A percentile compares a stretch with the other conserved stretches of the same genome.
Evolutionary conservation across 2,797 vertebrate genomes (phyloP).

Genomic region (Brachyrhaphis roseni): DNA sequence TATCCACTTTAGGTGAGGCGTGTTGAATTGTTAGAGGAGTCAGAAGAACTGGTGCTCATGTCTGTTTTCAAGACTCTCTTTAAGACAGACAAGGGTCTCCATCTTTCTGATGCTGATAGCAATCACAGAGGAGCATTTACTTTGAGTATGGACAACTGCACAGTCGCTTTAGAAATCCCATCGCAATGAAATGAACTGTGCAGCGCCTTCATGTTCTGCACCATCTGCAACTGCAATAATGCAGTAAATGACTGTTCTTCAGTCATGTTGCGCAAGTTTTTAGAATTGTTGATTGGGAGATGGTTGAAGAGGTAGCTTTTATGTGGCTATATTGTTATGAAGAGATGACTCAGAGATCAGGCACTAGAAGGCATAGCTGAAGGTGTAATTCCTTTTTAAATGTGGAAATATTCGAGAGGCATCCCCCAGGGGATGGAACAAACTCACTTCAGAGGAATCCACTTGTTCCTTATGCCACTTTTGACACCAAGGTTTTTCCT

Average conservation of each 20-base stretch:
- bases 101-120: background rate
- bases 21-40: background rate
- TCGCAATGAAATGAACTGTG: background rate
- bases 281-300: background rate
- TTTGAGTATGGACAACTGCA: background rate
- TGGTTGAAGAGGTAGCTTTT: background rate
- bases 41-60: background rate
- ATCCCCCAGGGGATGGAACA: background rate
- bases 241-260: too few species aligned
- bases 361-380: background rate
- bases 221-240: background rate
- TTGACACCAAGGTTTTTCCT: constrained; percentile 1
- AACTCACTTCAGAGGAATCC: constrained; percentile 5
- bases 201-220: background rate
- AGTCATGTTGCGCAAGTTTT: background rate
- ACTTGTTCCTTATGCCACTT: background rate
- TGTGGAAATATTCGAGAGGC: background rate
- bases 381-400: background rate
- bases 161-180: background rate
- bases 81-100: background rate
- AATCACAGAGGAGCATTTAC: background rate
- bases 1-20: background rate
- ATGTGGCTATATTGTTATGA: background rate
- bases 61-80: background rate
- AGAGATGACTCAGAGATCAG: background rate